Conservation (phyloP, 2,888 invertebrate genomes). For the Gordius sp. region DNA sequence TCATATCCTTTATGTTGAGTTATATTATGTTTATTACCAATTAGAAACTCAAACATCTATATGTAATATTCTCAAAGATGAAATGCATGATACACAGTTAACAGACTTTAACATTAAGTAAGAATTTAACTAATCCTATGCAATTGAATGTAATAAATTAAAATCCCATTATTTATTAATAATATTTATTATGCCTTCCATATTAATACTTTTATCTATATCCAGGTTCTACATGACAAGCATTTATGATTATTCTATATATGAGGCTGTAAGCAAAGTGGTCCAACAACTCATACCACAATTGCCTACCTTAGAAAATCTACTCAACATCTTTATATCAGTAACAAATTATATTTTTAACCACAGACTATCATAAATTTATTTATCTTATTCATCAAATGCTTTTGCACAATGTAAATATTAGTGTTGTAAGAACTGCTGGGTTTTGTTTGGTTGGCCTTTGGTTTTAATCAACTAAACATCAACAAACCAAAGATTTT, state of each 20-base stretch:
- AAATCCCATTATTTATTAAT: background rate
- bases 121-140: background rate
- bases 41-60: constrained; percentile 48
- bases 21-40: background rate
- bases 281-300: constrained; percentile 95
- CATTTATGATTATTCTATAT: constrained; percentile 98
- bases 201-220: constrained; percentile 30
- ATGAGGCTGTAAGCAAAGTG: constrained; percentile 97
- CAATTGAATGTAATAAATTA: background rate
- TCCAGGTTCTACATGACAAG: constrained; percentile 63
- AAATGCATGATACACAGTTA: constrained; percentile 53
- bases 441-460: too few species aligned
- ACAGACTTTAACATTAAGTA: constrained; percentile 50
- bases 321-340: constrained; percentile 83
- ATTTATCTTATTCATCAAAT: too few species aligned
- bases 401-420: too few species aligned
- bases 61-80: constrained; percentile 78
- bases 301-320: constrained; percentile 75
- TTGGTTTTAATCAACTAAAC: too few species aligned
- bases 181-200: background rate
- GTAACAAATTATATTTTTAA: too few species aligned
- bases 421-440: too few species aligned
- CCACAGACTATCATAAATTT: too few species aligned
- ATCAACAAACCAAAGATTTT: too few species aligned
- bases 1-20: too few species aligned